Evolutionary conservation across 2,113 vertebrate species (phyloP), one percentile per base, ranked within the genome.

Genomic region (Grammomys surdaster): DNA sequence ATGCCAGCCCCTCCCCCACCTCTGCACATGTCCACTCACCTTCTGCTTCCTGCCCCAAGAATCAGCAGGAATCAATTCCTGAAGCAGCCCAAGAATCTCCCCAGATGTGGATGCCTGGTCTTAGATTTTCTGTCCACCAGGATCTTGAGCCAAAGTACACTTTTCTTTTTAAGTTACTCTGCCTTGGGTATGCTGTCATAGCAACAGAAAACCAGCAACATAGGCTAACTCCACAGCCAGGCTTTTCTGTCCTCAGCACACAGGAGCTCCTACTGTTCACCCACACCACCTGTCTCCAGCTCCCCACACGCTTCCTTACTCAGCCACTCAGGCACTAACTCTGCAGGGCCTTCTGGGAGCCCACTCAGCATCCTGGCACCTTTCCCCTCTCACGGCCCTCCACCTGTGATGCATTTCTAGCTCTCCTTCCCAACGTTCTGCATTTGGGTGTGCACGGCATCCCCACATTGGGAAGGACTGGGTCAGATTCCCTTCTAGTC

Each of bases 191-290:
- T 86, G 81, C 43, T 58, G 40, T 78, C 76, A 31, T 9, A 72
- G 65, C 43, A 70, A 78, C 28, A 91, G 78, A 86, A 86, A 70
- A 72, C 72, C 75, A 85, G 56, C 65, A 48, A 94, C 22, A 86
- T 2, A 86, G 67, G 36, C 22, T 84, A 90, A 95, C 70, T 4
- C n/a, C 86, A 92, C 7, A 31, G 17, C 5, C 33, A 40, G 31
- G 65, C 31, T 85, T 84, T 65, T 69, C 72, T 81, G 72, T 67
- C 84, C 28, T 48, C 9, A 69, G 56, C 54, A 54, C 28, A 67
- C 58, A 22, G 75, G 8, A 0, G 24, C 22, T 58, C 58, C 26
- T 0, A 5, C 36, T 24, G 90, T 87, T 36, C 20, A 75, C 43
- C 19, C 65, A 10, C 46, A 56, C 26, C 14, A 77, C 72, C 56